Evolutionary conservation across 1,140 invertebrate genomes (phyloP).

Genomic region (Habropoda laboriosa): DNA sequence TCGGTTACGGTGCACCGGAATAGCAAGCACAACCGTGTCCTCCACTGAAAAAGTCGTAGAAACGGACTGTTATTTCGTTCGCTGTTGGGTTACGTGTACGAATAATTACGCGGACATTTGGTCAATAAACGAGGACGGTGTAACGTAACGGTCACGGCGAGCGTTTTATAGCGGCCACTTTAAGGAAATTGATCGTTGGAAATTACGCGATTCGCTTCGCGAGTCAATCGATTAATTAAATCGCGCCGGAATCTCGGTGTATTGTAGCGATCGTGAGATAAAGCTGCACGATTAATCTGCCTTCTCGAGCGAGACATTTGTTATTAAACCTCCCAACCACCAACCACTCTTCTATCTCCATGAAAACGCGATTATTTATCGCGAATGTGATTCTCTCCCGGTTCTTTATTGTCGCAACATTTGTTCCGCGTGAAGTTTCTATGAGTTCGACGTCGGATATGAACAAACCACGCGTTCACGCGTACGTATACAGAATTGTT

Average conservation of each 20-base stretch:
- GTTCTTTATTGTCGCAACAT: not conserved
- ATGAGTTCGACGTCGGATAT: not conserved
- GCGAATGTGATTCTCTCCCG: not conserved
- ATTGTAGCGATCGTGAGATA: conserved; percentile 41
- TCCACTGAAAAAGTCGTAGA: conserved; percentile 21
- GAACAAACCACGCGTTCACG: not conserved
- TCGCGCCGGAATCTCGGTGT: conserved; percentile 36
- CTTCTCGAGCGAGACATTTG: conserved; percentile 5
- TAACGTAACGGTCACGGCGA: not conserved
- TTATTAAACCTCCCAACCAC: conserved; percentile 8
- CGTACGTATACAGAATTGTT: not conserved
- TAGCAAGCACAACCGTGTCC: too few relatives aligned
- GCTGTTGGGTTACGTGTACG: not conserved
- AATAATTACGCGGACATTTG: conserved; percentile 18
- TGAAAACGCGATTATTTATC: conserved; percentile 27
- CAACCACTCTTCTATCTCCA: not conserved
- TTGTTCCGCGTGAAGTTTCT: not conserved
- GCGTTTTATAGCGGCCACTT: conserved; percentile 3
- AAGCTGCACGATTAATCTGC: conserved; percentile 37
- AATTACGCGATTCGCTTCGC: conserved; percentile 47
- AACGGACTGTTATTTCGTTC: not conserved
- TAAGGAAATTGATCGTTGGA: conserved; percentile 41
- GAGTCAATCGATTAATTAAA: conserved; percentile 52
- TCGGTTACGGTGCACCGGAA: too few relatives aligned
- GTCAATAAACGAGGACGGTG: not conserved